These are phyloP conservation scores for Drosophila ogumai DNA, from an alignment of 1,140 invertebrate species.

Conservation along the genomic window DNA sequence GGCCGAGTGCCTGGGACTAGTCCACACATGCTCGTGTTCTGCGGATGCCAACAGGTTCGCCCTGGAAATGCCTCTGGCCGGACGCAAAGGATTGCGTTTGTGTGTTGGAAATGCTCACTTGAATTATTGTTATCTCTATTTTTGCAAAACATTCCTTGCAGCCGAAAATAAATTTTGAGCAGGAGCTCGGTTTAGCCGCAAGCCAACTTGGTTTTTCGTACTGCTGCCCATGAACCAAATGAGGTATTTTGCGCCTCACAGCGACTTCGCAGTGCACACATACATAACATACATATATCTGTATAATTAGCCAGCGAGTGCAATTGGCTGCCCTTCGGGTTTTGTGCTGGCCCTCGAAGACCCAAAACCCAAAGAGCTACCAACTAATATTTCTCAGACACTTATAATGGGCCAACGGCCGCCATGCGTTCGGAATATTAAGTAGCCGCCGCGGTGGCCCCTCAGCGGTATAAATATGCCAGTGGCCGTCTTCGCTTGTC, in stretches of 20 bases:
- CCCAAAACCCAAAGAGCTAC: slow-evolving; percentile 23
- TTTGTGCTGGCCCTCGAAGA: slow-evolving; percentile 66
- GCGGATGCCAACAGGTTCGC: slow-evolving; percentile 34
- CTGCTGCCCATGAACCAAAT: slow-evolving; percentile 6
- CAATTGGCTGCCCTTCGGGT: slow-evolving; percentile 74
- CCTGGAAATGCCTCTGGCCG: slow-evolving; percentile 10
- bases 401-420: slow-evolving; percentile 64
- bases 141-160: slow-evolving; percentile 17
- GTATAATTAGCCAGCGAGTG: slow-evolving; percentile 40
- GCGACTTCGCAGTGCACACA: slow-evolving; percentile 39
- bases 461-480: slow-evolving; percentile 66
- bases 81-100: slow-evolving; percentile 14
- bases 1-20: slow-evolving; percentile 37
- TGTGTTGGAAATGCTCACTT: slow-evolving; percentile 18
- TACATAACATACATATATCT: slow-evolving; percentile 37
- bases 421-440: slow-evolving; percentile 49
- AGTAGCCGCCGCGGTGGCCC: slow-evolving; percentile 31
- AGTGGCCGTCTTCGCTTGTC: slow-evolving; percentile 24
- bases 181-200: background rate
- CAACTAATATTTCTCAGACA: slow-evolving; percentile 54
- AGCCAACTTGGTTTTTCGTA: slow-evolving; percentile 11
- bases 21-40: slow-evolving; percentile 6
- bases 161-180: slow-evolving; percentile 7
- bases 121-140: slow-evolving; percentile 46
- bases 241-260: slow-evolving; percentile 25